These are phyloP conservation scores for Neoitamus cyanurus DNA, from an alignment of 2,888 invertebrate genomes.

Conservation along the genomic window DNA sequence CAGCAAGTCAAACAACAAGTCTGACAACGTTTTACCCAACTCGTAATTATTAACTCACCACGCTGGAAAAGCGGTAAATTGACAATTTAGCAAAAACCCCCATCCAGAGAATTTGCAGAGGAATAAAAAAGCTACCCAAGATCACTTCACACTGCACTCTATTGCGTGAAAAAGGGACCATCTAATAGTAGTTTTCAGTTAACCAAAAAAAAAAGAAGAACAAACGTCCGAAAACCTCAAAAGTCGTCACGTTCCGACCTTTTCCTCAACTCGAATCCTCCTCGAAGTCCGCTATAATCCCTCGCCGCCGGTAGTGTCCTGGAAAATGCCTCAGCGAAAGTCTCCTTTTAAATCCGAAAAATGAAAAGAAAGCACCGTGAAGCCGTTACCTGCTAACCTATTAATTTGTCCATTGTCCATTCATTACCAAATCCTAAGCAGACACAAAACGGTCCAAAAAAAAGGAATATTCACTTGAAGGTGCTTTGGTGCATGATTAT, in stretches of 20 bases:
- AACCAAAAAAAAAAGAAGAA: background rate
- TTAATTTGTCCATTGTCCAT: conserved; percentile 41
- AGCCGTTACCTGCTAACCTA: conserved; percentile 32
- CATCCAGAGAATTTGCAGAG: background rate
- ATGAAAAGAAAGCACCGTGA: background rate
- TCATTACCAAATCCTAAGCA: conserved; percentile 32
- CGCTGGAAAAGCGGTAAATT: background rate
- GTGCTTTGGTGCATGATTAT: background rate
- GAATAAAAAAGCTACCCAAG: background rate
- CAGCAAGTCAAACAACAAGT: too few species aligned
- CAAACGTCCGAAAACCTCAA: background rate
- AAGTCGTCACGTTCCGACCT: background rate
- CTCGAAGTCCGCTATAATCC: background rate
- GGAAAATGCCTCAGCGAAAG: background rate
- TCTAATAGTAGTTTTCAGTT: background rate
- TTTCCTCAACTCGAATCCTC: background rate
- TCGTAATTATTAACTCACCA: too few species aligned
- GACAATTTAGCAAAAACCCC: background rate
- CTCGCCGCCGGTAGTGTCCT: background rate
- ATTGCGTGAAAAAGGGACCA: background rate
- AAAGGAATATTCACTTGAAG: background rate
- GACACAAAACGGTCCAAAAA: conserved; percentile 12
- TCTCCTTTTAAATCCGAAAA: background rate
- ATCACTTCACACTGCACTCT: background rate
- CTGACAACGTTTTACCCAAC: too few species aligned